Evolutionary conservation across 2,797 vertebrate genomes (phyloP).

Genomic region (Anolis apletophallus): DNA sequence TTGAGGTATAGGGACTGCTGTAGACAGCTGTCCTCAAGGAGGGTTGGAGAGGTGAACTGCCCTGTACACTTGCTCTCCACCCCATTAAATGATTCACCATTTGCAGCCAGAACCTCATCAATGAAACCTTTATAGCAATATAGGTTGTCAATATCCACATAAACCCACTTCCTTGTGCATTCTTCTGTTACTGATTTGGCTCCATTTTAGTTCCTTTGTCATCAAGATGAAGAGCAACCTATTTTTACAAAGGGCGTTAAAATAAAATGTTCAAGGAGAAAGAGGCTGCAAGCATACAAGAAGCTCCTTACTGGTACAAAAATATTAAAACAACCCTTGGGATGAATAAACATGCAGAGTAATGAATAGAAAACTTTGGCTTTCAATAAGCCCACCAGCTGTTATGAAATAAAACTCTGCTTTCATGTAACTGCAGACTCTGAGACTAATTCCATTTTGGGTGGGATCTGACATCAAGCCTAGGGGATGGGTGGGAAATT

Average conservation of each 20-base stretch:
- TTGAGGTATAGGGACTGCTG: no score
- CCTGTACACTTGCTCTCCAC: no score
- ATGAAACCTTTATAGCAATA: neutral
- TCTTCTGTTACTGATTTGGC: neutral
- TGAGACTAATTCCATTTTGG: constrained; percentile 1
- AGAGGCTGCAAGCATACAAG: neutral
- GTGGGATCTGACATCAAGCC: neutral
- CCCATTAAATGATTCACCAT: neutral
- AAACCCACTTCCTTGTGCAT: neutral
- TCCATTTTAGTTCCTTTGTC: neutral
- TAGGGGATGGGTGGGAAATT: neutral
- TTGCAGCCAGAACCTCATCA: neutral
- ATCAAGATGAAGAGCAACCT: neutral
- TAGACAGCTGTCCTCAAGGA: no score
- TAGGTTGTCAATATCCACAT: neutral
- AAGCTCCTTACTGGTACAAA: neutral
- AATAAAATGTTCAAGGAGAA: neutral
- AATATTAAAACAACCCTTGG: neutral
- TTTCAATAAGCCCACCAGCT: constrained; percentile 1
- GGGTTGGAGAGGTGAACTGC: no score
- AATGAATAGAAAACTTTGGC: constrained; percentile 11
- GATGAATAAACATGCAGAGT: constrained; percentile 15
- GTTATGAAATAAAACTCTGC: neutral
- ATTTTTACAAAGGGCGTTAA: neutral
- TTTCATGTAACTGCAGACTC: constrained; percentile 11